phyloP scores from a whole-genome alignment of 2,113 vertebrate genomes.

The Anolis carolinensis region DNA sequence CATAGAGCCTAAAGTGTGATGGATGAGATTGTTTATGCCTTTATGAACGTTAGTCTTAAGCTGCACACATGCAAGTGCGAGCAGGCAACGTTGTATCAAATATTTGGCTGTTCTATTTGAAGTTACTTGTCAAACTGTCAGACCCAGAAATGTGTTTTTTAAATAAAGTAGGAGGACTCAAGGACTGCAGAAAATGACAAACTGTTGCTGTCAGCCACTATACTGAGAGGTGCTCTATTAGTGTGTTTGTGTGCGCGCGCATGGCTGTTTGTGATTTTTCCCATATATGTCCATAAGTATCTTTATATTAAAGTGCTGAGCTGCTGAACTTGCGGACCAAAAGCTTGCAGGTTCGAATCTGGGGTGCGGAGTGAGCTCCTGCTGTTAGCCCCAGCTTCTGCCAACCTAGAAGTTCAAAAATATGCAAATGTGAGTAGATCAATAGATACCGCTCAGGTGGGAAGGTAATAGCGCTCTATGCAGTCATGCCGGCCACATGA shows the following conservation, averaged over 20 bases:
- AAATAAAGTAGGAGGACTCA: neutral
- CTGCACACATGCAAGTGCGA: neutral
- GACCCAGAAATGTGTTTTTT: conserved; percentile 7
- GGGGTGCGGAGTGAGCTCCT: too few relatives aligned
- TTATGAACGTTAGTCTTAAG: neutral
- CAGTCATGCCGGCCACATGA: too few relatives aligned
- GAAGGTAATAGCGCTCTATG: too few relatives aligned
- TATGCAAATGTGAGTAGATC: too few relatives aligned
- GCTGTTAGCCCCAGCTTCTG: too few relatives aligned
- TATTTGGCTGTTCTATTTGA: neutral
- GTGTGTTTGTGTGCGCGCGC: too few relatives aligned
- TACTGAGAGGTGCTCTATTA: neutral
- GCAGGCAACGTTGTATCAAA: neutral
- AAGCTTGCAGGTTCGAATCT: too few relatives aligned
- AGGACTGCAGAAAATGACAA: neutral
- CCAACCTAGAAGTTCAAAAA: too few relatives aligned
- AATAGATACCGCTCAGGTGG: too few relatives aligned
- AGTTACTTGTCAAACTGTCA: neutral
- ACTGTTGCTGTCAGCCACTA: neutral
- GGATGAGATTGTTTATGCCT: neutral
- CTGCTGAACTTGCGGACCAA: too few relatives aligned
- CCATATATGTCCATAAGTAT: neutral
- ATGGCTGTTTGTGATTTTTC: neutral
- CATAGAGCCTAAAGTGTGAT: neutral
- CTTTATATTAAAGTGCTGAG: too few relatives aligned